These are phyloP conservation scores for Dasyurus viverrinus DNA, from an alignment of 2,113 vertebrate genomes.

Conservation along the genomic window DNA sequence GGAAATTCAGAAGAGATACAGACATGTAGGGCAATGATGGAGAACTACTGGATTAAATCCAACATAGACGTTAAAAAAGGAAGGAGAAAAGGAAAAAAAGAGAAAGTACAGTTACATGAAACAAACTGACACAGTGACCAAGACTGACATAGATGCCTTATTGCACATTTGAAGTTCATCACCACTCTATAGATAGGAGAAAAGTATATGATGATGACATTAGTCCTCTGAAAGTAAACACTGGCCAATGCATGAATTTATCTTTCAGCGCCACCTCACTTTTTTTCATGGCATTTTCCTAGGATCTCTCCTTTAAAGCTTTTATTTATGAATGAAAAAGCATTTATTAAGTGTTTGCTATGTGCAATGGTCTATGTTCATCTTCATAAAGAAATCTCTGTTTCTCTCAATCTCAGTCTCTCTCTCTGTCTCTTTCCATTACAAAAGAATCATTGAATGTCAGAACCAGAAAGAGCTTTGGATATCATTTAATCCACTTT, in stretches of 20 bases:
- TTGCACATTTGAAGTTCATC: not conserved
- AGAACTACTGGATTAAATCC: not conserved
- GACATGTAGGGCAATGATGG: not conserved
- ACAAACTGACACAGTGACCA: not conserved
- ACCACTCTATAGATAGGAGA: not conserved
- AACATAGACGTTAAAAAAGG: not conserved
- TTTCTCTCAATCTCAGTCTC: not conserved
- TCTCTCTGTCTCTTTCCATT: not conserved
- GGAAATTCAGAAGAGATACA: not conserved
- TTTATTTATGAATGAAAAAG: not conserved
- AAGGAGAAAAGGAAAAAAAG: not conserved
- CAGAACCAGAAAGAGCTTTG: not conserved
- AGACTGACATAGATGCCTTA: not conserved
- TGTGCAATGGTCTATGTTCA: not conserved
- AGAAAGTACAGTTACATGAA: not conserved
- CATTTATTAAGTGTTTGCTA: not conserved
- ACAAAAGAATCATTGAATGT: not conserved
- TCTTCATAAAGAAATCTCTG: not conserved
- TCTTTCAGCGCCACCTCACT: not conserved
- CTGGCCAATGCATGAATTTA: not conserved
- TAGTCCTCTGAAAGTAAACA: not conserved
- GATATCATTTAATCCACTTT: not conserved
- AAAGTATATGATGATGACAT: not conserved
- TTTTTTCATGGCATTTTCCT: not conserved
- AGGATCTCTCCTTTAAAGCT: not conserved